Evolutionary conservation across 2,888 invertebrate species (phyloP).

Genomic region (Sphaeridia pumilis): DNA sequence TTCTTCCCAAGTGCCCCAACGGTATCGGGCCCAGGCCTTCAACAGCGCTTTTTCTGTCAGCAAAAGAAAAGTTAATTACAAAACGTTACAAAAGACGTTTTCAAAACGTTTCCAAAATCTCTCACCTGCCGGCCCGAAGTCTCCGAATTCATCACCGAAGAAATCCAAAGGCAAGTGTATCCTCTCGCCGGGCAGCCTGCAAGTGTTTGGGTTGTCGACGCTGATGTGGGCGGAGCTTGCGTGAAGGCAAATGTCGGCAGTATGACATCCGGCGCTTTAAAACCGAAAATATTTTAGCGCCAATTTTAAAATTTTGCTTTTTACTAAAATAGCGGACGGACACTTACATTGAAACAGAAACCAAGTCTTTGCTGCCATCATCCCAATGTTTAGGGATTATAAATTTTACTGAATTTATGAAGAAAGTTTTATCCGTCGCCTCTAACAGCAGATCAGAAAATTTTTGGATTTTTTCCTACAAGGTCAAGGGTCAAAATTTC

Average conservation of each 20-base stretch:
- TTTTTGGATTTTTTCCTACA: neutral
- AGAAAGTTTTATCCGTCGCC: neutral
- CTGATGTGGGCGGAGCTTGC: neutral
- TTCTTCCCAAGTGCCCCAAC: neutral
- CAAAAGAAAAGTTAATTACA: neutral
- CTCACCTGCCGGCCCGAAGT: neutral
- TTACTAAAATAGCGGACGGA: neutral
- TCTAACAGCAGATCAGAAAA: neutral
- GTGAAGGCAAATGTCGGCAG: neutral
- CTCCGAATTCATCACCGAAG: neutral
- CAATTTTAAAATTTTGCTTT: neutral
- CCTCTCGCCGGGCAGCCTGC: neutral
- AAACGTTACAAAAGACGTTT: neutral
- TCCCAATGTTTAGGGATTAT: neutral
- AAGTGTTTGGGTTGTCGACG: neutral
- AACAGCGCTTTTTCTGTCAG: neutral
- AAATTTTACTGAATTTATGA: neutral
- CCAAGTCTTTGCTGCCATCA: neutral
- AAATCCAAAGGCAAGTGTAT: neutral
- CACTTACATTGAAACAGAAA: neutral
- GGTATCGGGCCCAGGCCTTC: neutral
- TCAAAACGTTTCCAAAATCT: neutral
- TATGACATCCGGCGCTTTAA: neutral
- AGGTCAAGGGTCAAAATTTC: neutral
- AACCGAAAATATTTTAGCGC: neutral